Evolutionary conservation across 2,888 invertebrate genomes (phyloP), one percentile per base, ranked within the genome.

Genomic region (Apeira syringaria): DNA sequence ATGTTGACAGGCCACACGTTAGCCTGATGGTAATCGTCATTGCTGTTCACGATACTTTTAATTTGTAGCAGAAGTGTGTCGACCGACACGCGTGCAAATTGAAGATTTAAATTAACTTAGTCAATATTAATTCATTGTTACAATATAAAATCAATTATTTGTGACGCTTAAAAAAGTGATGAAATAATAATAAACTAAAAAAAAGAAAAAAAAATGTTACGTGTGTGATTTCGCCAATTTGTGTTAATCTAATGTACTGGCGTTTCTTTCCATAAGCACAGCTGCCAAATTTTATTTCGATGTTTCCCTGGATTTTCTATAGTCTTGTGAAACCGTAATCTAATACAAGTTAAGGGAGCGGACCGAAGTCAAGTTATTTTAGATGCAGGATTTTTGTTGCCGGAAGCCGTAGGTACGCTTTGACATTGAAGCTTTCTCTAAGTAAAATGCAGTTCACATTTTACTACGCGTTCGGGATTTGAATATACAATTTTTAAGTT

Each of bases 251-350:
- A 11, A 6, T 26, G 12, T 27, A 36, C 43, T 43, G 31, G 4
- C 9, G 31, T 8, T 2, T 17, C 6, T 5, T 1, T 27, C 15
- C 36, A 43, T 26, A 18, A 17, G 6, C 10, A 10, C 8, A 24
- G 7, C n/a, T 5, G 32, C 28, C 5, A 15, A 25, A 24, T 41
- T 35, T 31, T 17, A 41, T 32, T 10, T 28, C 20, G 50, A 45
- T 27, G 39, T 27, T 31, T 40, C 25, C 22, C n/a, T 30, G 31
- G 39, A 36, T 35, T 38, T 38, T 20, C 30, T 27, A 24, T 39
- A 30, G 10, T 35, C 27, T 34, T 55, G 50, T 50, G 60, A 57
- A 57, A 56, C 58, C 51, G 51, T 62, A 63, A 63, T 65, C 61
- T 63, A 65, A 65, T 61, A 65, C 50, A 52, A 59, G 51, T 59